Evolutionary conservation across 2,888 invertebrate species (phyloP), one percentile per base, ranked within the genome.

Genomic region (Eupithecia pulchellata): DNA sequence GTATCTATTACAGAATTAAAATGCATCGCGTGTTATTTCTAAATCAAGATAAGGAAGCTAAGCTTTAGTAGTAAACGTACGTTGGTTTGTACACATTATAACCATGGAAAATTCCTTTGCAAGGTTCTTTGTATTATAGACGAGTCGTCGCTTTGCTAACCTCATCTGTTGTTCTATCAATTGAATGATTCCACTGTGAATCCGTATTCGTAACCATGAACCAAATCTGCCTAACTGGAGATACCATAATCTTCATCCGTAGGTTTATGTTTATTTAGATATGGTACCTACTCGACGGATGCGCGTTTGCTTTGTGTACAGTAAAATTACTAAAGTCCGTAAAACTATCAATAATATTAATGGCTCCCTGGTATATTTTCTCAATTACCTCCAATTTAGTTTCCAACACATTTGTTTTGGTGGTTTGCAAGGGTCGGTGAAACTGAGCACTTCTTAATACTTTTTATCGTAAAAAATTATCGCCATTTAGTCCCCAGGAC

Each of bases 31-130:
- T 77, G 78, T 62, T 74, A 71, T 76, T 75, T 73, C 75, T 75
- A 75, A 75, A 78, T 78, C 76, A 75, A 75, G 78, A 77, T 78
- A 78, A 77, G 78, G 78, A 75, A 78, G 74, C 75, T 55, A 66
- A 74, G 70, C 72, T 68, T 69, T 65, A 71, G 68, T 36, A 61
- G 65, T 71, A 61, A 64, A 72, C 58, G 32, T 72, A 68, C 63
- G 17, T 47, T 64, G 32, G 42, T 66, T 20, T 47, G 61, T 73
- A 73, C 69, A 32, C 69, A 69, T 60, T 64, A 47, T 60, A 69
- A 65, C 69, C 52, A 72, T 68, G 73, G 73, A 70, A 73, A 64
- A 69, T 67, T 62, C 64, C 73, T 39, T 62, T 30, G 68, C 62
- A 47, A 60, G 47, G 69, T 66, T 64, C 64, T 69, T 69, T 73